Evolutionary conservation across 2,888 invertebrate species (phyloP), one percentile per base, ranked within the genome.

Genomic region (Amitus sp.): DNA sequence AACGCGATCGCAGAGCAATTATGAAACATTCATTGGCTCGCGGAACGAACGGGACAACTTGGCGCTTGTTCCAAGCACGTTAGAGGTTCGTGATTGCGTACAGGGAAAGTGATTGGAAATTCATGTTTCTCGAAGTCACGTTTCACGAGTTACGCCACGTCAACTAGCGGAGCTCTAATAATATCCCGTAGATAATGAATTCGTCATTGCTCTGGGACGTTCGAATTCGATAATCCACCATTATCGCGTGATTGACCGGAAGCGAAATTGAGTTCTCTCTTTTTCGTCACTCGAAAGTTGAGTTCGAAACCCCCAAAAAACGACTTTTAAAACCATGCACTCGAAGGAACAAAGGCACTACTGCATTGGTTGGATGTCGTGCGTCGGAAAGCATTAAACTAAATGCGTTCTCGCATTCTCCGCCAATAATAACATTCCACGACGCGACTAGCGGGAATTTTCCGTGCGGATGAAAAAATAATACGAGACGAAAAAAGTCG

Each of bases 21-120:
- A 68, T 67, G 63, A 68, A 71, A 71, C 66, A 63, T 62, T 66
- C 61, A 63, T 61, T 62, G 63, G 61, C 46, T 42, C 49, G 42
- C 2, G 37, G 37, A 37, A 37, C 37, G 13, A 37, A 37, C 28
- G 17, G 50, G 19, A 40, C 13, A 28, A 50, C 42, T 50, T 40
- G 42, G 42, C 42, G 19, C 50, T 28, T 33, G 50, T 50, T 33
- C 33, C 33, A n/a, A 33, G 10, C 33, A 9, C 10, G 12, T 33
- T 33, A 9, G 10, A 12, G n/a, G 2, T 12, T 9, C 9, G 28
- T 56, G 62, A 59, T 59, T 58, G 42, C 37, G 55, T 45, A 50
- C 33, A 53, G 50, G 54, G 54, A n/a, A n/a, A 57, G 50, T 55
- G 60, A 66, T 66, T 54, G 60, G 60, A 56, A 62, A 65, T 56